Percentiles rank a stretch among this genome's conserved stretches.
Conservation (phyloP, 2,797 vertebrate species). For the Pangasius krempfi region DNA sequence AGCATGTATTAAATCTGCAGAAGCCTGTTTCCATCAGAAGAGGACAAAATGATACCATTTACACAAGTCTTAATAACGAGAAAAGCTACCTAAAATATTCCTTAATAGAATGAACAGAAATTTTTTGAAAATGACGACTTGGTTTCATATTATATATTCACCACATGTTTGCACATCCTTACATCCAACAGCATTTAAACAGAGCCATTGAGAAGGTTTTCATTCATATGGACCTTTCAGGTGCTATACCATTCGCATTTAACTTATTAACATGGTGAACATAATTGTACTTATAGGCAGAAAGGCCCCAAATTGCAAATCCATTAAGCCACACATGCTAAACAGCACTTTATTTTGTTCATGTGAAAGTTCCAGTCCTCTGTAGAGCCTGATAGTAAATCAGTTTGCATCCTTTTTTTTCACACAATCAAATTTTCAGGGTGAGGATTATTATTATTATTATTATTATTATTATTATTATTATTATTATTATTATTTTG, state of each 20-base stretch:
- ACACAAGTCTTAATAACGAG: neutral
- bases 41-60: neutral
- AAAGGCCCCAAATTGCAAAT: neutral
- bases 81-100: neutral
- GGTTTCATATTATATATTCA: neutral
- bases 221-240: neutral
- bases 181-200: neutral
- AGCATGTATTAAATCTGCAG: neutral
- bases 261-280: neutral
- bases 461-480: too few relatives aligned
- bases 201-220: neutral
- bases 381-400: neutral
- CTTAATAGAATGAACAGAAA: neutral
- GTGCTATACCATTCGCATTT: neutral
- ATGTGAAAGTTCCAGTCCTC: neutral
- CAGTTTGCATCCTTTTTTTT: neutral
- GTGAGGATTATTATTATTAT: too few relatives aligned
- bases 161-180: neutral
- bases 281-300: neutral
- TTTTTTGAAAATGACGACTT: neutral
- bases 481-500: neutral
- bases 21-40: neutral
- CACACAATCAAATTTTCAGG: neutral
- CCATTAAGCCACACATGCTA: neutral
- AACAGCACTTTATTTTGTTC: neutral